Percentiles rank a stretch among this genome's conserved stretches.
Evolutionary conservation across 1,140 invertebrate species (phyloP).

Genomic region (Pseudomyrmex dendroicus): DNA sequence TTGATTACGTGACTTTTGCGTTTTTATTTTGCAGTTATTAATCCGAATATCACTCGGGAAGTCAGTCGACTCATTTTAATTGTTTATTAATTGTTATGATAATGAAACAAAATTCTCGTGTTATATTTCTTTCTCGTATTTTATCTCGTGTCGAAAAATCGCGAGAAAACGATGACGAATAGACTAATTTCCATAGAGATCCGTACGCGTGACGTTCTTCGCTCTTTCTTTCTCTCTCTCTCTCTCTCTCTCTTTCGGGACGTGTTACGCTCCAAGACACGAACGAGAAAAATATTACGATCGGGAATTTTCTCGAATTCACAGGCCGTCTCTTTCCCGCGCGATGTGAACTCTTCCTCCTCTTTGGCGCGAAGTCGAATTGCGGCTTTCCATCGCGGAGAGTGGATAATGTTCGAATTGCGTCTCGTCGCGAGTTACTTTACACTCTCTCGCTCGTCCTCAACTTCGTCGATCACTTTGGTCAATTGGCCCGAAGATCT

Average conservation of each 20-base stretch:
- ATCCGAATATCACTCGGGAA: neutral
- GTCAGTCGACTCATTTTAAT: neutral
- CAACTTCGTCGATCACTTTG: conserved; percentile 22
- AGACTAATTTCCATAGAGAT: neutral
- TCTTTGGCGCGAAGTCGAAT: conserved; percentile 20
- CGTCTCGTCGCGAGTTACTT: neutral
- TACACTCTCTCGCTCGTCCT: neutral
- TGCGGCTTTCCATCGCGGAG: conserved; percentile 8
- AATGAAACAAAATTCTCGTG: too few species aligned
- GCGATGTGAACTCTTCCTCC: neutral
- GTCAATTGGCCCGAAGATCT: neutral
- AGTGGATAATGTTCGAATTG: neutral
- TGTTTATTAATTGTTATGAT: too few species aligned
- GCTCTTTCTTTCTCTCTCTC: neutral
- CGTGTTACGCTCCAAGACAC: neutral
- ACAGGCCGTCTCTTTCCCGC: neutral
- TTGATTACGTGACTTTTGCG: neutral
- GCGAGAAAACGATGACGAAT: neutral
- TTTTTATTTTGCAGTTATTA: neutral
- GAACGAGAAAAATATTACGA: conserved; percentile 30
- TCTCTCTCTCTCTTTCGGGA: neutral
- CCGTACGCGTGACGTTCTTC: neutral
- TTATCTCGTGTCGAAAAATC: neutral
- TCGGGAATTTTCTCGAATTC: conserved; percentile 14
- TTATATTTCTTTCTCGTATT: too few species aligned